These are phyloP conservation scores for Saimiri boliviensis DNA, from an alignment of 2,113 vertebrate genomes.

Conservation along the genomic window DNA sequence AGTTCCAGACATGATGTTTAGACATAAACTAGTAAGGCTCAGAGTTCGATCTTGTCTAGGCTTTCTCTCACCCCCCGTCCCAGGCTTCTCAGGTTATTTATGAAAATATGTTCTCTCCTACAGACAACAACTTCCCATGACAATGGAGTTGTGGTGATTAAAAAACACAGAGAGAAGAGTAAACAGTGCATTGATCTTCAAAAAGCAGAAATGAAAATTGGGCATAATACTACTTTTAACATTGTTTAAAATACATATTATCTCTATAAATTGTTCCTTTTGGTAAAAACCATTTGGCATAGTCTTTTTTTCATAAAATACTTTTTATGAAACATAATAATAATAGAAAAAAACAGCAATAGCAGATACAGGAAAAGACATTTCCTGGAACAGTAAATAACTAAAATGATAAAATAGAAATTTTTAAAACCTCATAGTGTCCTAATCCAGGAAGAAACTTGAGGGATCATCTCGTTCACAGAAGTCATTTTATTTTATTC, in stretches of 20 bases:
- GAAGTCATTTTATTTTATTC: not conserved
- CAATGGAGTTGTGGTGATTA: not conserved
- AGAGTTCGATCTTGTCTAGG: not conserved
- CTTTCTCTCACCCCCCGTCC: not conserved
- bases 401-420: not conserved
- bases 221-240: not conserved
- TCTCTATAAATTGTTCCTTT: not conserved
- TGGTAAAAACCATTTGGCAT: not conserved
- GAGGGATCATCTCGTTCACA: not conserved
- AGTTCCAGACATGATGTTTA: not conserved
- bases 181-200: not conserved
- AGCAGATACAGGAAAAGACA: not conserved
- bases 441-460: not conserved
- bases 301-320: not conserved
- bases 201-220: not conserved
- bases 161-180: not conserved
- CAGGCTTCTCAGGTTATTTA: not conserved
- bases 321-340: not conserved
- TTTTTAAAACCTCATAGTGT: not conserved
- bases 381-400: not conserved
- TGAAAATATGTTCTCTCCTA: not conserved
- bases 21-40: not conserved
- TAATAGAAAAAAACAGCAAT: not conserved
- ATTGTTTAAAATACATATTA: not conserved
- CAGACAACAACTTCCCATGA: not conserved